Base-by-base conservation (phyloP, 1,140 invertebrate species). In the Trichonephila clavata region DNA sequence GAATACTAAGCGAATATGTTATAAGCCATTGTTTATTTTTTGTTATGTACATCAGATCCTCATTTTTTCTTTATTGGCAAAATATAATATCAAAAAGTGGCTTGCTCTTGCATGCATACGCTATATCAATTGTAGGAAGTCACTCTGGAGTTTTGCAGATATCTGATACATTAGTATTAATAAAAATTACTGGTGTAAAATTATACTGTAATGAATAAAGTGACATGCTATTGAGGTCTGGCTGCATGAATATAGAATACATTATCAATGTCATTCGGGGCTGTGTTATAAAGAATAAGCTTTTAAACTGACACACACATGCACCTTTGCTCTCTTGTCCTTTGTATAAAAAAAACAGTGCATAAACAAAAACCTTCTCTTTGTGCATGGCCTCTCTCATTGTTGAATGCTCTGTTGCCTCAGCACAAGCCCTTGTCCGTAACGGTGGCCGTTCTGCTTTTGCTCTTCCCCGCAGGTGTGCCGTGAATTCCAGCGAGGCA, bases 401-500 rank as follows among this genome's bases (percentile, higher is more conserved):
- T 77, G 71, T 77, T 77, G 32, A 77, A 77, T 77, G 71, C 71
- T 77, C 71, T 77, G 71, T 77, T 77, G 71, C 71, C 71, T 77
- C 71, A 77, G 71, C 71, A 77, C 71, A 77, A 77, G 71, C 71
- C 71, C 61, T 77, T 77, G 71, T 77, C 71, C 71, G 71, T 77
- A 77, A 77, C 71, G 71, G 71, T 77, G 71, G 71, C 71, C 27
- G 71, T 77, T 77, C 71, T 77, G 71, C 71, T 77, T 77, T 77
- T 77, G 71, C 71, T 77, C 71, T 77, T 77, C 71, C 65, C 94
- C 94, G 90, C 98, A 99, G 98, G 98, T 99, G 97, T 99, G 98
- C 97, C 98, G 98, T 97, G 98, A 99, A 97, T 99, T 98, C 97
- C 98, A 98, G 97, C 98, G 98, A 96, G 98, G 98, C 97, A 98